These are phyloP conservation scores for Anolis apletophallus DNA, from an alignment of 2,797 vertebrate species.

Conservation along the genomic window DNA sequence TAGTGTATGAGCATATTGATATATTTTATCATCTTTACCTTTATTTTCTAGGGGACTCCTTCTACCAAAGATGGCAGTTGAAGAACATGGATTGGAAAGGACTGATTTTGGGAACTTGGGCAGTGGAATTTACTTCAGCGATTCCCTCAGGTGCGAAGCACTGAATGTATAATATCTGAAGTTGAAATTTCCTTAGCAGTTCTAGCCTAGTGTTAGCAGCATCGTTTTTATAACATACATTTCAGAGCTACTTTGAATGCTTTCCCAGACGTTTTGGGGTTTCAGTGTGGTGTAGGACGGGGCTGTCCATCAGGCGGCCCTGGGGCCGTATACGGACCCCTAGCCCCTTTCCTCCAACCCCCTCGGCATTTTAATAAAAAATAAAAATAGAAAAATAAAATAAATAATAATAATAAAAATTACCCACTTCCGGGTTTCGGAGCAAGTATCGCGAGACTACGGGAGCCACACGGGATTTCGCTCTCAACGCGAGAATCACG, in stretches of 20 bases:
- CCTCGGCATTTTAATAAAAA: too few relatives aligned
- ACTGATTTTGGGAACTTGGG: slow-evolving; percentile 88
- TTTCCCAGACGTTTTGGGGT: neutral
- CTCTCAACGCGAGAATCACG: too few relatives aligned
- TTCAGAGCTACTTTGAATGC: neutral
- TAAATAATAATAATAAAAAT: too few relatives aligned
- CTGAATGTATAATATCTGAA: neutral
- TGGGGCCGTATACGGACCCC: too few relatives aligned
- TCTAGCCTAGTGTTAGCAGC: neutral
- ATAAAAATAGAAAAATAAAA: too few relatives aligned
- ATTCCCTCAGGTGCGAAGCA: slow-evolving; percentile 81
- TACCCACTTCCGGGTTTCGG: too few relatives aligned
- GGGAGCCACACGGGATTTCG: too few relatives aligned
- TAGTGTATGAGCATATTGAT: neutral
- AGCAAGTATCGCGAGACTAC: too few relatives aligned
- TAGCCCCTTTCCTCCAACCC: too few relatives aligned
- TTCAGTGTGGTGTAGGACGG: too few relatives aligned
- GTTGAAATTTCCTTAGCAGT: neutral
- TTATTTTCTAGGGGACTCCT: slow-evolving; percentile 83
- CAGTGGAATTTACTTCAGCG: slow-evolving; percentile 89
- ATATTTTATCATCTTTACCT: slow-evolving; percentile 3
- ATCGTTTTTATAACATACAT: neutral
- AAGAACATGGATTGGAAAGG: slow-evolving; percentile 84
- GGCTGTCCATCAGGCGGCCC: too few relatives aligned
- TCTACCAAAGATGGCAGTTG: slow-evolving; percentile 82